Evolutionary conservation across 2,797 vertebrate genomes (phyloP).

Genomic region (Gambelia wislizenii): DNA sequence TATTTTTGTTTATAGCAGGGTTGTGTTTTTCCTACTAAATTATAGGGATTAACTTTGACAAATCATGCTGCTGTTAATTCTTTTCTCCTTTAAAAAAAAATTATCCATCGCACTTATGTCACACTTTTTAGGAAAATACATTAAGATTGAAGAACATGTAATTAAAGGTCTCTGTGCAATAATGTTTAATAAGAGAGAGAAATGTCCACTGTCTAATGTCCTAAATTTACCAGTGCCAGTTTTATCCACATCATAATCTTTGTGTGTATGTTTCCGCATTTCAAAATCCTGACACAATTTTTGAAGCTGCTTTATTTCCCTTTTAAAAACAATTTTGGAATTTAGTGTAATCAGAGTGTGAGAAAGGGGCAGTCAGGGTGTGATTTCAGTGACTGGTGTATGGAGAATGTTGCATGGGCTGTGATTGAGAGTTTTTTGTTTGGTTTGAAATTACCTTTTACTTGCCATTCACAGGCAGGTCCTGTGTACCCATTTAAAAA

Average conservation of each 20-base stretch:
- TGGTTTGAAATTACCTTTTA: slow-evolving; percentile 76
- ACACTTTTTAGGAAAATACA: slow-evolving; percentile 73
- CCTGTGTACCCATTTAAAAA: slow-evolving; percentile 85
- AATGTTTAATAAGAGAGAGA: slow-evolving; percentile 76
- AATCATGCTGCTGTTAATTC: slow-evolving; percentile 84
- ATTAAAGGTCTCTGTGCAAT: slow-evolving; percentile 95
- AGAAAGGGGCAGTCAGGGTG: slow-evolving; percentile 79
- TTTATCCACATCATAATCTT: slow-evolving; percentile 70
- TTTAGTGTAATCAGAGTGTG: slow-evolving; percentile 81
- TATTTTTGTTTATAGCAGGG: slow-evolving; percentile 83
- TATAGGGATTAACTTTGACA: slow-evolving; percentile 82
- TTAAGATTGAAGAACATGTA: slow-evolving; percentile 85
- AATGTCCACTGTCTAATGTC: slow-evolving; percentile 68
- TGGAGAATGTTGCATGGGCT: slow-evolving; percentile 82
- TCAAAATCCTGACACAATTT: slow-evolving; percentile 86
- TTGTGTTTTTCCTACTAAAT: slow-evolving; percentile 76
- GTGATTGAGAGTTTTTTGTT: slow-evolving; percentile 81
- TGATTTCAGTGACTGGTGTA: slow-evolving; percentile 82
- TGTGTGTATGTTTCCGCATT: slow-evolving; percentile 83
- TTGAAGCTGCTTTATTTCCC: slow-evolving; percentile 92
- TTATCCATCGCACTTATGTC: slow-evolving; percentile 81
- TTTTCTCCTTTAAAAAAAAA: slow-evolving; percentile 73
- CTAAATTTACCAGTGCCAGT: slow-evolving; percentile 72
- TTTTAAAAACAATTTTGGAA: slow-evolving; percentile 73
- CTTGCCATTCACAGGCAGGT: slow-evolving; percentile 89